These are phyloP conservation scores for Cyphomyrus plagiostoma DNA, from an alignment of 2,113 vertebrate genomes.

Conservation along the genomic window DNA sequence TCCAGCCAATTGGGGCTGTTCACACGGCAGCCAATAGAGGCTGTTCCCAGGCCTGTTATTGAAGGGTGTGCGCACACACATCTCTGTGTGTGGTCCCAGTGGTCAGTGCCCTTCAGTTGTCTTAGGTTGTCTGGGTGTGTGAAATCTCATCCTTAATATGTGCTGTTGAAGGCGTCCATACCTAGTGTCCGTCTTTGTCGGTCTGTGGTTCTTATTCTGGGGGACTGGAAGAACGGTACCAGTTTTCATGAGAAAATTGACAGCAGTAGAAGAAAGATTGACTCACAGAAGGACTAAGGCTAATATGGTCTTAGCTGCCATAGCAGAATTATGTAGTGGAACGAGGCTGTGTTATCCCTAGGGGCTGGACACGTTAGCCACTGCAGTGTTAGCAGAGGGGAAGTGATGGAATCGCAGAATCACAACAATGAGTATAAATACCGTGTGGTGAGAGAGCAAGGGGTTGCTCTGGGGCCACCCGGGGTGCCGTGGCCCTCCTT, in stretches of 20 bases:
- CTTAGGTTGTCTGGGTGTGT: background rate
- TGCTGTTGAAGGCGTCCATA: background rate
- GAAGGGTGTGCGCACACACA: background rate
- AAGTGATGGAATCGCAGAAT: background rate
- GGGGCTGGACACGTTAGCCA: background rate
- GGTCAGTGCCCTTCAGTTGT: background rate
- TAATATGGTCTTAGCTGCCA: background rate
- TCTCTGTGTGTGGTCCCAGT: conserved; percentile 16
- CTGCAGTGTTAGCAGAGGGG: background rate
- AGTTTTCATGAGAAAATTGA: background rate
- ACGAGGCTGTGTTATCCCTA: background rate
- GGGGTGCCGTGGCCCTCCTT: background rate
- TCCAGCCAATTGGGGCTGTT: background rate
- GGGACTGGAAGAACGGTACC: background rate
- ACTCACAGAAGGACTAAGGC: background rate
- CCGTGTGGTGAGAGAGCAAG: background rate
- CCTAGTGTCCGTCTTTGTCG: background rate
- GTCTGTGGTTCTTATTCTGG: background rate
- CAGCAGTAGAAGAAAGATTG: background rate
- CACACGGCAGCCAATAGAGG: background rate
- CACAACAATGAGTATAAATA: background rate
- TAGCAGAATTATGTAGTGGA: background rate
- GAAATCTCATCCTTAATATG: background rate
- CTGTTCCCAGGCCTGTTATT: background rate
- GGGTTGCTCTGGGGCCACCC: background rate